These are phyloP conservation scores for Rousettus madagascariensis DNA, from an alignment of 2,797 vertebrate species.

Conservation along the genomic window DNA sequence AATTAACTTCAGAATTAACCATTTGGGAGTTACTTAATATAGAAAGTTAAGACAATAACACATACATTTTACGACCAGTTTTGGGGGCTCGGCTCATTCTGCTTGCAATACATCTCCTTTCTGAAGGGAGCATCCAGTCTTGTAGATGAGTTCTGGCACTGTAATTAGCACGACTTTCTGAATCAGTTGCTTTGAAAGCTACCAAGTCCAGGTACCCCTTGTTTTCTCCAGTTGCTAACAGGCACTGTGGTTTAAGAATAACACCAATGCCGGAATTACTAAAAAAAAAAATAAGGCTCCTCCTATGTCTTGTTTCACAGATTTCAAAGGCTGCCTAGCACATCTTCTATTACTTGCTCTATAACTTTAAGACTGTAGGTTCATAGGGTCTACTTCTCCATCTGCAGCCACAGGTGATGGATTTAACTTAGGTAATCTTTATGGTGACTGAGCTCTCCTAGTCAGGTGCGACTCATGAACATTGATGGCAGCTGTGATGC, in stretches of 20 bases:
- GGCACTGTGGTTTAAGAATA: not conserved
- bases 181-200: not conserved
- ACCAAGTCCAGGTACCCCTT: not conserved
- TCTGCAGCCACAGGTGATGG: not conserved
- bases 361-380: not conserved
- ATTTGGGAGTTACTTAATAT: not conserved
- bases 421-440: not conserved
- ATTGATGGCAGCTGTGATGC: not conserved
- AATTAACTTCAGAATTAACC: not conserved
- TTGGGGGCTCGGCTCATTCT: not conserved
- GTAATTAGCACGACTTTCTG: not conserved
- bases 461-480: fast-evolving
- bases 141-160: fast-evolving
- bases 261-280: not conserved
- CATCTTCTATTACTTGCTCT: not conserved
- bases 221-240: not conserved
- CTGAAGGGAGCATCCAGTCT: not conserved
- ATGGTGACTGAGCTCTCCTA: not conserved
- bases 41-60: not conserved
- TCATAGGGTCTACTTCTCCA: not conserved
- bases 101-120: not conserved
- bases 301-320: not conserved
- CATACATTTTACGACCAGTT: fast-evolving
- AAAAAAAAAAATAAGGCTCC: not conserved
- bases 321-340: fast-evolving